Conservation (phyloP, 2,888 invertebrate species). For the Drosophila anomelani region DNA sequence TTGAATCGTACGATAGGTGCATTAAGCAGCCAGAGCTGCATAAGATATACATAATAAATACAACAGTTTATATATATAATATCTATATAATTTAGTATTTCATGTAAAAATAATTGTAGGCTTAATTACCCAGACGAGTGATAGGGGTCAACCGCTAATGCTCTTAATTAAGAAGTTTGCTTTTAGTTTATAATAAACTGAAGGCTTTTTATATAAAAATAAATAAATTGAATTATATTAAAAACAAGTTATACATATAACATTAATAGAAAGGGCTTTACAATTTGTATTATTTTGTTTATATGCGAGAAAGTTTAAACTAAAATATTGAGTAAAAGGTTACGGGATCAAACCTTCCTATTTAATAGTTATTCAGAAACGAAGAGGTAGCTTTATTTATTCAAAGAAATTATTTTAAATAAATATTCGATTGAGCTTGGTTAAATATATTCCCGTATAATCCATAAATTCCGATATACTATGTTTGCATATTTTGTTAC, state of each 20-base stretch:
- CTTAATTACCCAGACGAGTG: too few species aligned
- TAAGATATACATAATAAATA: too few species aligned
- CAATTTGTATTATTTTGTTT: background rate
- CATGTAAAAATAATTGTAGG: too few species aligned
- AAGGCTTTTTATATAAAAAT: background rate
- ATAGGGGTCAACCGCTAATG: too few species aligned
- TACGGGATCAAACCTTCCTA: too few species aligned
- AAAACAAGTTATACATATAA: background rate
- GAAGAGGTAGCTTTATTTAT: background rate
- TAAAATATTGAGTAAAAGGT: background rate
- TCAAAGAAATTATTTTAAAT: background rate
- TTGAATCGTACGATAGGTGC: background rate
- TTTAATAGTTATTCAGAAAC: background rate
- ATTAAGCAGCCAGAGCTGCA: background rate
- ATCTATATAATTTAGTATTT: too few species aligned
- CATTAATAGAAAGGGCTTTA: background rate
- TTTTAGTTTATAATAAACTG: too few species aligned
- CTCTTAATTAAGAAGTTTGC: too few species aligned
- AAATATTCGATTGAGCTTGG: slow-evolving; percentile 28
- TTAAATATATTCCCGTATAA: slow-evolving; percentile 22
- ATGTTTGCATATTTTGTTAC: slow-evolving; percentile 36
- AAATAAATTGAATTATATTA: background rate
- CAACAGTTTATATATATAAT: too few species aligned
- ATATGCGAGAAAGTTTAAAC: background rate
- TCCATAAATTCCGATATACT: slow-evolving; percentile 16